A percentile compares a stretch with the other conserved stretches of the same genome.
phyloP scores from a whole-genome alignment of 2,113 vertebrate genomes.

The Corvus hawaiiensis region DNA sequence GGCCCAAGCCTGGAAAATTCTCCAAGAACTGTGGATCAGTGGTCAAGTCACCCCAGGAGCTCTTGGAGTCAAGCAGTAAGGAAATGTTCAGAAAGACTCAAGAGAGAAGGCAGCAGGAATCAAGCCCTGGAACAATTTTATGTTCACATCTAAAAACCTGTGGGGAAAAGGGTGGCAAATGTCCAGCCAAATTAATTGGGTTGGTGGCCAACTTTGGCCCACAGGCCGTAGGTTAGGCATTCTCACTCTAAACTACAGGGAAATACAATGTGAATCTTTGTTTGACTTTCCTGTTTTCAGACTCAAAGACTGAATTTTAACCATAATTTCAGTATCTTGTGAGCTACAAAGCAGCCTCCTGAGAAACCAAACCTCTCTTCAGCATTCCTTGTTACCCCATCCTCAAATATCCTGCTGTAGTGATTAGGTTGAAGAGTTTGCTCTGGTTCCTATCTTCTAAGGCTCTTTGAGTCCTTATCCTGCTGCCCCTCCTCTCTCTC shows the following conservation, averaged over 20 bases:
- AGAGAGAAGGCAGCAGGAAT: not conserved
- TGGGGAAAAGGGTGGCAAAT: not conserved
- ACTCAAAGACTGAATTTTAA: not conserved
- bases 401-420: not conserved
- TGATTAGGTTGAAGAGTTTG: not conserved
- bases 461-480: not conserved
- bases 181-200: not conserved
- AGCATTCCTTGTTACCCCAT: not conserved
- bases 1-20: not conserved
- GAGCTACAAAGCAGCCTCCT: not conserved
- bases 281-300: not conserved
- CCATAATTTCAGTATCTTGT: not conserved
- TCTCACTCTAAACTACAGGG: not conserved
- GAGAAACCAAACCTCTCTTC: not conserved
- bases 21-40: not conserved
- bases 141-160: not conserved
- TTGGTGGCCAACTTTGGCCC: not conserved
- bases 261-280: not conserved
- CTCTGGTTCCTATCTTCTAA: not conserved
- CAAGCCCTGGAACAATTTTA: not conserved
- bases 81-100: not conserved
- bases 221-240: not conserved
- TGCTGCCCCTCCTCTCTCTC: not conserved
- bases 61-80: not conserved
- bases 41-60: not conserved